phyloP scores from a whole-genome alignment of 2,797 vertebrate species.

The Labroides dimidiatus region DNA sequence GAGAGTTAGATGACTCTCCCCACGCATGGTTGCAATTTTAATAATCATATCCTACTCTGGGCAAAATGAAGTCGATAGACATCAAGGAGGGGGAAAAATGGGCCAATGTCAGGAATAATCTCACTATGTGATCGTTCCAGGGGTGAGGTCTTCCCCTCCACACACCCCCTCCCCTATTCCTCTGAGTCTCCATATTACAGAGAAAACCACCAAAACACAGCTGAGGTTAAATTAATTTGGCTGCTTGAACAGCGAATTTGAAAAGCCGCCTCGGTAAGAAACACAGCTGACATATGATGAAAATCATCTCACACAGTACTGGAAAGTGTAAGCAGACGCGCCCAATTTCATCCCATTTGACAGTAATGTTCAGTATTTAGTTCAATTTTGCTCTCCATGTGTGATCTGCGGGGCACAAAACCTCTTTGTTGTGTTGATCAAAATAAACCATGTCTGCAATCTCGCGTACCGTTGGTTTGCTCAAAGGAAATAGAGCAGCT shows the following conservation, averaged over 20 bases:
- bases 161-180: slow-evolving; percentile 20
- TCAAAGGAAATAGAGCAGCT: neutral
- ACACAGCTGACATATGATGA: slow-evolving; percentile 39
- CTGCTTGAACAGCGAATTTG: slow-evolving; percentile 47
- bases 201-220: slow-evolving; percentile 56
- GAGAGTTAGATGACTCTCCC: slow-evolving; percentile 74
- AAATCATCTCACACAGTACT: slow-evolving; percentile 49
- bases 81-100: slow-evolving; percentile 74
- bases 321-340: slow-evolving; percentile 55
- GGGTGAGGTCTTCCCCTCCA: slow-evolving; percentile 61
- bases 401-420: slow-evolving; percentile 38
- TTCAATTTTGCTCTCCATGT: slow-evolving; percentile 9
- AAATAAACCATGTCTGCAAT: slow-evolving; percentile 23
- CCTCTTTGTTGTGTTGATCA: slow-evolving; percentile 46
- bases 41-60: slow-evolving; percentile 79
- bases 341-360: slow-evolving; percentile 47
- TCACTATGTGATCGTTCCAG: slow-evolving; percentile 52
- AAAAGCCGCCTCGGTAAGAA: slow-evolving; percentile 24
- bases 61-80: slow-evolving; percentile 75
- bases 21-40: slow-evolving; percentile 84
- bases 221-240: slow-evolving; percentile 45
- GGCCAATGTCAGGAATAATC: slow-evolving; percentile 75
- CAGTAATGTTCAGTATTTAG: slow-evolving; percentile 39
- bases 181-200: slow-evolving; percentile 41
- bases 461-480: slow-evolving; percentile 4